A percentile compares a stretch with the other conserved stretches of the same genome.
These are phyloP conservation scores for Altica lythri DNA, from an alignment of 2,888 invertebrate genomes.

Conservation along the genomic window DNA sequence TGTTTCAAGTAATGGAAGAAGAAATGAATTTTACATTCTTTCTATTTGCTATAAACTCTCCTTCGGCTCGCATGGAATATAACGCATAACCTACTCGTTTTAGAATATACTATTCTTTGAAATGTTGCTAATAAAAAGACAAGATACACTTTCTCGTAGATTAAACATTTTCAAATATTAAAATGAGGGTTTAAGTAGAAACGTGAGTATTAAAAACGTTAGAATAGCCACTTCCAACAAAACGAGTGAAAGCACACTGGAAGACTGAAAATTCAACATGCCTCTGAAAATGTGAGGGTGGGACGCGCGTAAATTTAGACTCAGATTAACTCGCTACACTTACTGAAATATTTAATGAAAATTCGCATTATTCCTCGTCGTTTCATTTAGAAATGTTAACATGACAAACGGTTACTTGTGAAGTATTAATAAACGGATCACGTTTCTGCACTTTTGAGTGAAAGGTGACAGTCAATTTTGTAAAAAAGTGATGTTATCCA, in stretches of 20 bases:
- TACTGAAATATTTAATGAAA: constrained; percentile 54
- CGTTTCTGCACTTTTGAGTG: constrained; percentile 20
- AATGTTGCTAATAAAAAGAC: too few species aligned
- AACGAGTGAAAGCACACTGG: constrained; percentile 31
- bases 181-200: too few species aligned
- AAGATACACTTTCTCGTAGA: too few species aligned
- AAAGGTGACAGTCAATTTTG: constrained; percentile 24
- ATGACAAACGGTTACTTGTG: constrained; percentile 38
- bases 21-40: too few species aligned
- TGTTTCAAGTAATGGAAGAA: too few species aligned
- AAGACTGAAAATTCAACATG: constrained; percentile 39
- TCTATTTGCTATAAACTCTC: too few species aligned
- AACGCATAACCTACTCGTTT: too few species aligned
- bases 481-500: too few species aligned
- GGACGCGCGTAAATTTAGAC: constrained; percentile 55
- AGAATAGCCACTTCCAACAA: constrained; percentile 20
- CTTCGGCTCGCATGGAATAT: too few species aligned
- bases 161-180: constrained; percentile 3
- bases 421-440: constrained; percentile 30
- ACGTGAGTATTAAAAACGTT: constrained; percentile 5
- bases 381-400: constrained; percentile 46
- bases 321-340: constrained; percentile 54
- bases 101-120: too few species aligned
- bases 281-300: constrained; percentile 54
- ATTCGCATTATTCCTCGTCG: constrained; percentile 52